Conservation (phyloP, 2,797 vertebrate species). For the Heteromormyrus szaboi region DNA sequence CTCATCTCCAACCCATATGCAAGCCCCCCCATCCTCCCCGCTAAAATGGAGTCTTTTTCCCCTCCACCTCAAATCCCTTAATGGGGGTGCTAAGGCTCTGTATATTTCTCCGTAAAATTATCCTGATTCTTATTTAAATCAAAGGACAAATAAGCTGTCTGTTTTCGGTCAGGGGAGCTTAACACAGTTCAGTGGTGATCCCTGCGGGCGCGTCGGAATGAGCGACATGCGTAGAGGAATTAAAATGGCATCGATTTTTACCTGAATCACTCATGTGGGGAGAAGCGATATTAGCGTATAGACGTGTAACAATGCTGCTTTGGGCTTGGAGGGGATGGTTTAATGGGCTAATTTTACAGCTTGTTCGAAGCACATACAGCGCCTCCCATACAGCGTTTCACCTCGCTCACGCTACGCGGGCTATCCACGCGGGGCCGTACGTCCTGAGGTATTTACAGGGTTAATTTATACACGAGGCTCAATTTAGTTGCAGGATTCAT, state of each 20-base stretch:
- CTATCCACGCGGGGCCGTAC: neutral
- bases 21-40: slow-evolving; percentile 39
- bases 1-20: slow-evolving; percentile 44
- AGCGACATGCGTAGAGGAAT: slow-evolving; percentile 39
- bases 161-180: slow-evolving; percentile 28
- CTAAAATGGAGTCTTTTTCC: slow-evolving; percentile 50
- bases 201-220: slow-evolving; percentile 46
- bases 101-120: slow-evolving; percentile 32
- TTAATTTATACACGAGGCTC: neutral
- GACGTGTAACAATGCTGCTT: slow-evolving; percentile 29
- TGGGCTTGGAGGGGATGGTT: slow-evolving; percentile 34
- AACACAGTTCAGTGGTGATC: slow-evolving; percentile 29
- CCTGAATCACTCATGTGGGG: slow-evolving; percentile 43
- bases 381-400: neutral
- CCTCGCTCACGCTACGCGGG: neutral
- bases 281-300: slow-evolving; percentile 33
- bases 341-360: slow-evolving; percentile 17
- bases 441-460: neutral
- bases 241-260: slow-evolving; percentile 37
- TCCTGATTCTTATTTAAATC: slow-evolving; percentile 69
- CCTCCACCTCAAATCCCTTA: slow-evolving; percentile 33
- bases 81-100: slow-evolving; percentile 45
- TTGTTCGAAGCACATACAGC: neutral
- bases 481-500: neutral
- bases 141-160: slow-evolving; percentile 49